A percentile compares a stretch with the other conserved stretches of the same genome.
Conservation (phyloP, 2,888 invertebrate genomes). For the Philaethria dido region DNA sequence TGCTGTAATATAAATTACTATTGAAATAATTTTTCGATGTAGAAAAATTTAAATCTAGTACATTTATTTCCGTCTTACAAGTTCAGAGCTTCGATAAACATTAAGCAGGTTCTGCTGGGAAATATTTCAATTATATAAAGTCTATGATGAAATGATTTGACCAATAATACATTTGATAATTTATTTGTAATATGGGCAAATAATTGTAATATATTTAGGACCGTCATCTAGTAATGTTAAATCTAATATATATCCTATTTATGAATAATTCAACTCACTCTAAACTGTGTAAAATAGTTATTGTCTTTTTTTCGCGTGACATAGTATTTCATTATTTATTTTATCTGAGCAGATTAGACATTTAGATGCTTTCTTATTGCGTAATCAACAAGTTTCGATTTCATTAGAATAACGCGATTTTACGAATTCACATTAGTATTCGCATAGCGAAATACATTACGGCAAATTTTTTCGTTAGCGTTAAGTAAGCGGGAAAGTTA, state of each 20-base stretch:
- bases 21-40: no score
- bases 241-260: no score
- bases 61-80: background rate
- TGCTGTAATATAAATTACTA: no score
- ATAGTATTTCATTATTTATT: background rate
- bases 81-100: background rate
- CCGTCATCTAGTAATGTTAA: no score
- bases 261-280: no score
- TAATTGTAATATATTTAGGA: no score
- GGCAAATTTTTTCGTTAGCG: conserved; percentile 40
- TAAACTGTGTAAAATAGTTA: background rate
- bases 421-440: conserved; percentile 43
- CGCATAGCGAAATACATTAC: conserved; percentile 37
- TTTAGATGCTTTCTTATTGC: conserved; percentile 50
- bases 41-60: background rate
- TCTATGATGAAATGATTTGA: background rate
- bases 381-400: conserved; percentile 55
- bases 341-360: background rate
- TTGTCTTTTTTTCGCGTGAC: conserved; percentile 43
- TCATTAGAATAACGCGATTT: conserved; percentile 51
- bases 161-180: no score
- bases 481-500: conserved; percentile 41
- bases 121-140: background rate
- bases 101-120: background rate
- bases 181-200: no score